phyloP scores from a whole-genome alignment of 2,888 invertebrate genomes.

The Rhagonycha lutea region DNA sequence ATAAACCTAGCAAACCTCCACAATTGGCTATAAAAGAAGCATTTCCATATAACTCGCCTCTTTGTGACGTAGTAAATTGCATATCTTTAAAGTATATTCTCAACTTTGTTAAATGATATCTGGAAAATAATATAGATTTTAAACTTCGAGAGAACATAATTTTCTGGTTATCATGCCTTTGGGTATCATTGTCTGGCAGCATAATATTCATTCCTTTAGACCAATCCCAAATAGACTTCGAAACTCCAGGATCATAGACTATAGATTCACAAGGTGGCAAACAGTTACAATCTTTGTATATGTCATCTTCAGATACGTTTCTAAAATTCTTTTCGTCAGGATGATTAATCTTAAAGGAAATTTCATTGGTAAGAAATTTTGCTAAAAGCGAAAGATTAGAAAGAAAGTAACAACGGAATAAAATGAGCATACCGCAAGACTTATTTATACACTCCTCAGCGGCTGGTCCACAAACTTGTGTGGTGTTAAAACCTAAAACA shows the following conservation, averaged over 20 bases:
- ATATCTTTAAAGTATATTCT: constrained; percentile 15
- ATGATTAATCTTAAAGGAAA: neutral
- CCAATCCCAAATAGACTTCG: constrained; percentile 68
- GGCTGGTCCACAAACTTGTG: constrained; percentile 1
- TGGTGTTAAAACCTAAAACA: constrained; percentile 1
- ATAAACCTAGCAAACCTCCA: constrained; percentile 17
- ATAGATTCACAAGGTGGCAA: constrained; percentile 68
- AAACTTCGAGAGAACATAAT: neutral
- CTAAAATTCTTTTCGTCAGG: neutral
- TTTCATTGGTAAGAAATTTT: neutral
- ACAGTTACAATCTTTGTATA: constrained; percentile 56
- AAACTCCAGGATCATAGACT: constrained; percentile 69
- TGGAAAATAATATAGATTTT: neutral
- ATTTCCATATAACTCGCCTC: constrained; percentile 8
- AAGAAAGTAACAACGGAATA: neutral
- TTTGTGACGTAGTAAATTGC: constrained; percentile 19
- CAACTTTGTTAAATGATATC: constrained; percentile 9
- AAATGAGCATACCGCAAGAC: neutral
- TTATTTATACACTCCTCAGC: neutral
- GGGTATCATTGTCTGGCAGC: neutral
- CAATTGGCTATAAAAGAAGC: constrained; percentile 17
- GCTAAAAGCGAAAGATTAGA: neutral
- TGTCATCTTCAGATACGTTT: neutral
- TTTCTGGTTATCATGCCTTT: neutral
- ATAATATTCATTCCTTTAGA: neutral